Percentiles rank a stretch among this genome's conserved stretches.
phyloP scores from a whole-genome alignment of 2,113 vertebrate genomes.

The Turnix velox region DNA sequence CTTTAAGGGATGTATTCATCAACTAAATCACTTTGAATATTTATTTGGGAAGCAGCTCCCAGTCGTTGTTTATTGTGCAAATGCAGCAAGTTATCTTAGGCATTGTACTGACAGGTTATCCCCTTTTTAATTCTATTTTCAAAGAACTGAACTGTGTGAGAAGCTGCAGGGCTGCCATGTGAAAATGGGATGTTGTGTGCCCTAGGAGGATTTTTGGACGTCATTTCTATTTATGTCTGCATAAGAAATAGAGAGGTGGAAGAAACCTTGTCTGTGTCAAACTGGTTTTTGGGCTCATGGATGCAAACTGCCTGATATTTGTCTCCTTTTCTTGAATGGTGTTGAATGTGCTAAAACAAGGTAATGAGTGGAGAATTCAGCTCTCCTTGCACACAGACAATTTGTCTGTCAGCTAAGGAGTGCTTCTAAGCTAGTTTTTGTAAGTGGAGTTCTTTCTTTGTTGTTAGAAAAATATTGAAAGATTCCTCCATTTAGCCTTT shows the following conservation, averaged over 20 bases:
- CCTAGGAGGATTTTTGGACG: neutral
- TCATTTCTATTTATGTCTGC: neutral
- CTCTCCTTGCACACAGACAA: neutral
- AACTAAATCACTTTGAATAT: constrained; percentile 18
- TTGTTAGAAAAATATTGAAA: neutral
- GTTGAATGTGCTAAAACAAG: neutral
- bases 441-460: neutral
- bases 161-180: neutral
- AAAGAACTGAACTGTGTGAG: neutral
- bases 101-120: neutral
- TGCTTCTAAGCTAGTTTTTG: neutral
- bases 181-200: neutral
- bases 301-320: neutral
- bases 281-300: no score
- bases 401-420: neutral
- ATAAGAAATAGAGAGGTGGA: neutral
- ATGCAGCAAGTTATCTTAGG: neutral
- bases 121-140: neutral
- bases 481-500: neutral
- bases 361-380: neutral
- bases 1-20: constrained; percentile 1
- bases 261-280: neutral
- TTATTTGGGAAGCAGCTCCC: neutral
- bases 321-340: neutral
- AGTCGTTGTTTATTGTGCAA: constrained; percentile 48